Base-by-base conservation (phyloP, 2,797 vertebrate genomes). In the Malurus splendens region DNA sequence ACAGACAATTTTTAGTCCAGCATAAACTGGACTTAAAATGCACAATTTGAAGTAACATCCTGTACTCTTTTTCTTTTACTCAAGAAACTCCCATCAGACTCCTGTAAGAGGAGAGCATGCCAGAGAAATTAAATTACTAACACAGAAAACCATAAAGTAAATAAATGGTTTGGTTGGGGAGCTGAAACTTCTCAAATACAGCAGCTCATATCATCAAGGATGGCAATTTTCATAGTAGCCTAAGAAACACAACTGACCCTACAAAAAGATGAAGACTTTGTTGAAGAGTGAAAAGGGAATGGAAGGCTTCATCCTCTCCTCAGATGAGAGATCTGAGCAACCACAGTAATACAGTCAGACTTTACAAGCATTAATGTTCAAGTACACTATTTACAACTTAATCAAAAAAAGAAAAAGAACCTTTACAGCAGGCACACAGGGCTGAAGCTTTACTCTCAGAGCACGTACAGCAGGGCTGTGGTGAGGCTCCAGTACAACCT, bases 361-460 rank as follows among this genome's bases (percentile, higher is more conserved):
- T 70, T 52, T 14, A 45, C 12, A 60, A 76, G 18, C 18, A n/a
- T 0, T 6, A 25, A 41, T 17, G 44, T 33, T 42, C 51, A 56
- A 74, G 25, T 12, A 61, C 1, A 4, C 4, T 9, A 22, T 12
- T 36, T 45, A 28, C 2, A 48, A 33, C 8, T n/a, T 14, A 42
- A 4, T 42, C 3, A 2, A 41, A 60, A 18, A n/a, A 27, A 28
- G 9, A 14, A 41, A 30, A 42, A 10, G 5, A 28, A 32, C 1
- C 0, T 24, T 28, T 48, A 25, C 1, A 5, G 38, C 5, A 0
- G 0, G 41, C 23, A 27, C 33, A 5, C 0, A 38, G 2, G 1
- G 6, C 32, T 47, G 32, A 12, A 2, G 3, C 6, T 70, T 57
- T 33, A 36, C n/a, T 71, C 44, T 77, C 28, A 0, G 14, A 57